Base-by-base conservation (phyloP, 2,797 vertebrate genomes). In the Enteromius fasciolatus region DNA sequence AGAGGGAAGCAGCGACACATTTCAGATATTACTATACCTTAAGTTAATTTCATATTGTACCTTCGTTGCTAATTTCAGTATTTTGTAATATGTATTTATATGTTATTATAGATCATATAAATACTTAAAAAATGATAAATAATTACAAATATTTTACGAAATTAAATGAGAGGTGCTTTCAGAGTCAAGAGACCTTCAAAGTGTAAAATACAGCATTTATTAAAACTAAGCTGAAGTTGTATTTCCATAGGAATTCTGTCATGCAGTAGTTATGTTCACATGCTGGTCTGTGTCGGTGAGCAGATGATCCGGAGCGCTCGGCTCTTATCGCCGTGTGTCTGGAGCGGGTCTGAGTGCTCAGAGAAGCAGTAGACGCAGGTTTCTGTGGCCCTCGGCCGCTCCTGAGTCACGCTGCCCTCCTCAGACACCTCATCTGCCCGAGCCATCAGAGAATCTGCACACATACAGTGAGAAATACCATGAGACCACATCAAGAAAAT, bases 351-450 rank as follows among this genome's bases (percentile, higher is more conserved):
- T n/a, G 80, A 85, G 77, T 91, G 88, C 4, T 93, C 92, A 0
- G 92, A 90, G 80, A 94, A 94, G 69, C 94, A 95, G 80, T 93
- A 91, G 41, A 91, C 54, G 8, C 93, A 94, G 15, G 92, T 94
- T 87, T 94, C 93, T 0, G 91, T 93, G 0, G 94, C 93, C 41
- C 46, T 89, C 68, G 90, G 80, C 20, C 89, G 85, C 0, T 87
- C 83, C n/a, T 52, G 66, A 23, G 33, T 18, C 57, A 74, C 31
- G 1, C 57, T 63, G 25, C n/a, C 84, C n/a, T 86, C 81, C 11
- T 1, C n/a, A 25, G 50, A 44, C 15, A 31, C 76, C 0, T 69
- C 80, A 3, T 61, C 75, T 8, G 17, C 23, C 1, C 80, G 46
- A 17, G 33, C 57, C 10, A 82, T 59, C 31, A 64, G 31, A 6